A percentile compares a stretch with the other conserved stretches of the same genome.
phyloP scores from a whole-genome alignment of 2,888 invertebrate species.

The Microdon myrmicae region DNA sequence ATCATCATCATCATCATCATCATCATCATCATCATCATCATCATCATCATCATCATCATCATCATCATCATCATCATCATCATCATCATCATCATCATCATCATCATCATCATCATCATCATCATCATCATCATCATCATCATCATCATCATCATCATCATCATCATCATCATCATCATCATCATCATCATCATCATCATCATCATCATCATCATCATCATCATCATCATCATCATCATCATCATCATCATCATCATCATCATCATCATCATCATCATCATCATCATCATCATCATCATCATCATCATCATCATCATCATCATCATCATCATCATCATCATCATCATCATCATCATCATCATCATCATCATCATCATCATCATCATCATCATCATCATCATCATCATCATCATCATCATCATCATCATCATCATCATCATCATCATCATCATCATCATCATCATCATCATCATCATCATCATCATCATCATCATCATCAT shows the following conservation, averaged over 20 bases:
- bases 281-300: constrained; percentile 14
- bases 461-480: constrained; percentile 14
- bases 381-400: constrained; percentile 14
- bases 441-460: constrained; percentile 14
- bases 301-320: constrained; percentile 14
- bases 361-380: constrained; percentile 14
- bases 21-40: constrained; percentile 16
- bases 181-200: constrained; percentile 16
- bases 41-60: constrained; percentile 16
- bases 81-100: constrained; percentile 16
- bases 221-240: constrained; percentile 16
- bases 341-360: constrained; percentile 14
- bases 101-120: constrained; percentile 16
- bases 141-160: constrained; percentile 15
- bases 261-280: constrained; percentile 14
- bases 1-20: constrained; percentile 15
- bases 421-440: constrained; percentile 14
- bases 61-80: constrained; percentile 15
- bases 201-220: constrained; percentile 15
- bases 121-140: constrained; percentile 16
- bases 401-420: constrained; percentile 14
- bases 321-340: constrained; percentile 14
- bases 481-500: constrained; percentile 14
- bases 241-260: constrained; percentile 15
- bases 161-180: constrained; percentile 16